phyloP scores from a whole-genome alignment of 2,888 invertebrate genomes.

The Aspidiotus rigidus region DNA sequence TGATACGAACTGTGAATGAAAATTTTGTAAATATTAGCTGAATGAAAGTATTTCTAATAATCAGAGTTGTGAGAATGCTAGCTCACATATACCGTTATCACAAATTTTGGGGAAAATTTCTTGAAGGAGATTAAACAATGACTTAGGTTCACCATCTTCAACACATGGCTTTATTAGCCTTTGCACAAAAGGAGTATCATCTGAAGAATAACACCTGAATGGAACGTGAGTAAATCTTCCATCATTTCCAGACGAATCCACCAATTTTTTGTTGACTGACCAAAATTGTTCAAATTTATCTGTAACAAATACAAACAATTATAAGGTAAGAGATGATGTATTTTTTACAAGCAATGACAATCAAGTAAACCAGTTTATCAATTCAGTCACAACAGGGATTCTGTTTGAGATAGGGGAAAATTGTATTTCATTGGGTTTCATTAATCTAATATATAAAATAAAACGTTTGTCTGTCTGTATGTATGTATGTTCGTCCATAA shows the following conservation, averaged over 20 bases:
- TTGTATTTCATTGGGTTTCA: too few species aligned
- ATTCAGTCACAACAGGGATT: too few species aligned
- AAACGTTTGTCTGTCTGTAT: too few species aligned
- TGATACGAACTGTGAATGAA: constrained; percentile 56
- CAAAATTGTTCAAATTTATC: constrained; percentile 99
- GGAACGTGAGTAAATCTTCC: constrained; percentile 85
- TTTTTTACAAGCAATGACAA: too few species aligned
- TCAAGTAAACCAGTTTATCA: too few species aligned
- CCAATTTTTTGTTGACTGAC: constrained; percentile 89
- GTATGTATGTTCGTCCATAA: too few species aligned
- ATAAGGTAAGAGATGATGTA: neutral
- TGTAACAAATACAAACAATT: constrained; percentile 44
- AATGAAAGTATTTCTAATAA: neutral
- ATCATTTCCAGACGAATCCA: constrained; percentile 69
- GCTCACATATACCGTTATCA: constrained; percentile 24
- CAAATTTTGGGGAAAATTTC: constrained; percentile 57
- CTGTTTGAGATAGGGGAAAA: too few species aligned
- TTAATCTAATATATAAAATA: too few species aligned
- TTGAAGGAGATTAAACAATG: constrained; percentile 59
- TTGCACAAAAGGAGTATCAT: constrained; percentile 62
- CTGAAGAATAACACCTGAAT: constrained; percentile 67
- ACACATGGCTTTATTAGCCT: constrained; percentile 65
- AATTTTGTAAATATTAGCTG: neutral
- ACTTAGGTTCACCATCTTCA: constrained; percentile 62
- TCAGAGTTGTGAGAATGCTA: neutral